Conservation (phyloP, 2,113 vertebrate species). For the Orientallactaga bullata region DNA sequence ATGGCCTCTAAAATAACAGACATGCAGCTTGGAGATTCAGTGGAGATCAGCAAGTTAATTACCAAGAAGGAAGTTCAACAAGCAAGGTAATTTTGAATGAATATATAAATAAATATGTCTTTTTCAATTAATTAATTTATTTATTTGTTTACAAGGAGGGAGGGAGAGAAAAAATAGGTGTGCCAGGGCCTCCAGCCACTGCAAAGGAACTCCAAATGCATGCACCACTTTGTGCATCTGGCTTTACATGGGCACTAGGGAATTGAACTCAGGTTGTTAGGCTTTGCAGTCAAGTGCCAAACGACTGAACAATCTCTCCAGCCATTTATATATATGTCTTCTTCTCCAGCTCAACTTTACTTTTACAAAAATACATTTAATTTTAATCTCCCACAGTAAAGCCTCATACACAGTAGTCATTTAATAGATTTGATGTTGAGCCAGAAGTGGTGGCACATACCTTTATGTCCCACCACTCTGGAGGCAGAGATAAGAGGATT, state of each 20-base stretch:
- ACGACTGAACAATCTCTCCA: too few species aligned
- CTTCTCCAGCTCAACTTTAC: slow-evolving; percentile 32
- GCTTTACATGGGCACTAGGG: too few species aligned
- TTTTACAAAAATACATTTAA: slow-evolving; percentile 11
- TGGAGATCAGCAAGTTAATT: slow-evolving; percentile 96
- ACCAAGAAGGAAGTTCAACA: slow-evolving; percentile 97
- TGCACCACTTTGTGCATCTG: too few species aligned
- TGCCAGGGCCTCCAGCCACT: too few species aligned
- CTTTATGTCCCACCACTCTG: too few species aligned
- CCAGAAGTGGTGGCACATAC: not conserved
- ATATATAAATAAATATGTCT: not conserved
- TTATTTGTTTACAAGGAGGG: too few species aligned
- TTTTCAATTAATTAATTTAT: too few species aligned
- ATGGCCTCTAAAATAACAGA: slow-evolving; percentile 97
- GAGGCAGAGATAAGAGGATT: too few species aligned
- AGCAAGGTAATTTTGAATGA: slow-evolving; percentile 93
- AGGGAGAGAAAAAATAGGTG: too few species aligned
- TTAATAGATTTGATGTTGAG: slow-evolving; percentile 18
- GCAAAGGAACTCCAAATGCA: too few species aligned
- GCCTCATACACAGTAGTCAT: not conserved
- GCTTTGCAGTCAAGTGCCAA: too few species aligned
- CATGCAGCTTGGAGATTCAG: slow-evolving; percentile 95
- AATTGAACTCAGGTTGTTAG: too few species aligned
- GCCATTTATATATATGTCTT: not conserved
- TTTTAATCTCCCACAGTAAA: not conserved